phyloP scores from a whole-genome alignment of 1,140 invertebrate genomes.

The Tyrophagus putrescentiae region DNA sequence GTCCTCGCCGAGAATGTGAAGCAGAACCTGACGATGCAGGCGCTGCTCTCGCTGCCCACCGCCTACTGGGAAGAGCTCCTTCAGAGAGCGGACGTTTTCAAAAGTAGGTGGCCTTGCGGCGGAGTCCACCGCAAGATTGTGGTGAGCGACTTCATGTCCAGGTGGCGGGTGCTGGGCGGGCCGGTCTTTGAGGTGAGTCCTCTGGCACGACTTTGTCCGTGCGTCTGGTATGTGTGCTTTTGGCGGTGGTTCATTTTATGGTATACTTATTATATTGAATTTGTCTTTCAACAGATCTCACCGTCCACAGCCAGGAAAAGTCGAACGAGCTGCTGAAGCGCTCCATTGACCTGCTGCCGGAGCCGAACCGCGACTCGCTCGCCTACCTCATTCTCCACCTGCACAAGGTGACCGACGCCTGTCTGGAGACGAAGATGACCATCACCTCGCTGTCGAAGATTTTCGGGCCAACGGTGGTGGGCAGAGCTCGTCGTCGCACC shows the following conservation, averaged over 20 bases:
- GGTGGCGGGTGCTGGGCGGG: constrained; percentile 67
- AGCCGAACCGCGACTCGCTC: constrained; percentile 69
- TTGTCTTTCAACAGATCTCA: constrained; percentile 25
- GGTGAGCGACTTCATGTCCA: constrained; percentile 59
- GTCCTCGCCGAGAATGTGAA: constrained; percentile 63
- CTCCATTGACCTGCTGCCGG: constrained; percentile 54
- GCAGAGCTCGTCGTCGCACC: constrained; percentile 61
- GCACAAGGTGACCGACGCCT: constrained; percentile 54
- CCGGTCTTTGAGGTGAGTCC: constrained; percentile 62
- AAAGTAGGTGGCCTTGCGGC: too few species aligned
- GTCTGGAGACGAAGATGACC: constrained; percentile 62
- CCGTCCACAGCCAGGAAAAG: constrained; percentile 37
- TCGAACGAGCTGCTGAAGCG: constrained; percentile 41
- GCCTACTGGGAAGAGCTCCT: too few species aligned
- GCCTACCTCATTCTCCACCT: constrained; percentile 69
- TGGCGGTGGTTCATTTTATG: not conserved
- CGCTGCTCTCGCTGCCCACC: constrained; percentile 46
- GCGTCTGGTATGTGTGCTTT: constrained; percentile 40
- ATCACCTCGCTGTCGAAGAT: constrained; percentile 57
- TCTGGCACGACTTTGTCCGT: constrained; percentile 60
- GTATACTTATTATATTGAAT: not conserved
- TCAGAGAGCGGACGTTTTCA: too few species aligned
- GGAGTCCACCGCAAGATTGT: constrained; percentile 25
- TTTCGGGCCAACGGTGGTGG: constrained; percentile 69
- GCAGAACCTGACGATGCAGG: constrained; percentile 58